A percentile compares a stretch with the other conserved stretches of the same genome.
These are phyloP conservation scores for Percina caprodes DNA, from an alignment of 2,113 vertebrate genomes.

Conservation along the genomic window DNA sequence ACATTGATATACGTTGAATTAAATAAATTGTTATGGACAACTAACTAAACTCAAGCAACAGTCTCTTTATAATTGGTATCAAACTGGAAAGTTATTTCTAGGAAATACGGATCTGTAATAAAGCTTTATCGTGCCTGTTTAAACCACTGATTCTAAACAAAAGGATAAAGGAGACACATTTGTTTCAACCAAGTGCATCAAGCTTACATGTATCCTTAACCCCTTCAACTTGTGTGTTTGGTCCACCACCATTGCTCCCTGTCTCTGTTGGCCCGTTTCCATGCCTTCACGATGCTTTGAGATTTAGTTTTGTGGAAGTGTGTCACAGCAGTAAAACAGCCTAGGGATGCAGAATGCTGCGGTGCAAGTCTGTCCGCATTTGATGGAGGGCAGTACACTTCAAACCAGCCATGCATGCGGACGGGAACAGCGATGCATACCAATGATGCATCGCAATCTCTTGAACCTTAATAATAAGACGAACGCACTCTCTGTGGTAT, in stretches of 20 bases:
- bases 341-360: slow-evolving; percentile 54
- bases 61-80: background rate
- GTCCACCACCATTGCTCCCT: background rate
- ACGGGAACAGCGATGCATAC: slow-evolving; percentile 62
- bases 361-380: slow-evolving; percentile 49
- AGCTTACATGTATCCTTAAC: background rate
- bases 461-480: slow-evolving; percentile 36
- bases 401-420: slow-evolving; percentile 50
- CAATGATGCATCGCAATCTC: slow-evolving; percentile 52
- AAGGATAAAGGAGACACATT: background rate
- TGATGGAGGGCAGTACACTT: slow-evolving; percentile 33
- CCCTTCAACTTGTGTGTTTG: background rate
- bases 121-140: background rate
- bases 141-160: background rate
- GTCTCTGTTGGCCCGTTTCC: background rate
- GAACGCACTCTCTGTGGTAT: background rate
- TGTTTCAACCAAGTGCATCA: background rate
- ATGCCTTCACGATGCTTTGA: slow-evolving; percentile 1
- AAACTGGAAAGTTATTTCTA: background rate
- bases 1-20: background rate
- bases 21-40: background rate
- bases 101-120: background rate
- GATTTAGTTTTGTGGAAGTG: slow-evolving; percentile 25
- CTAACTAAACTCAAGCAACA: background rate
- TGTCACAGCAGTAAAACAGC: slow-evolving; percentile 42